Evolutionary conservation across 2,797 vertebrate species (phyloP), one percentile per base, ranked within the genome.

Genomic region (Vipera ursinii): DNA sequence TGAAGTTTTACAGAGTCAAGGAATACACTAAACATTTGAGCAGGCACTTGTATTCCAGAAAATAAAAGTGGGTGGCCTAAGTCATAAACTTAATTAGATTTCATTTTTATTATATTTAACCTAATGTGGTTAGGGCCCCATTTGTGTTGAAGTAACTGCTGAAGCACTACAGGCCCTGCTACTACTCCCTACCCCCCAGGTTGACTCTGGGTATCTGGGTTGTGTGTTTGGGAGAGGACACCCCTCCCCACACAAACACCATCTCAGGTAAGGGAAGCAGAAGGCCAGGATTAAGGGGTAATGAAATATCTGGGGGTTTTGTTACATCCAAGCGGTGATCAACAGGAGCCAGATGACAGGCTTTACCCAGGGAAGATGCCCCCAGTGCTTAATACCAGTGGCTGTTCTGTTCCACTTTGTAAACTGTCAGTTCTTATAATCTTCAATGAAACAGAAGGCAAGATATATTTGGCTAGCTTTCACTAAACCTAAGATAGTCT

Each of bases 391-490:
- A 32, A 69, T 69, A 69, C n/a, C n/a, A 32, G 1, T 73, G 69
- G 32, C 69, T 38, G 69, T 38, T 73, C 69, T 73, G 69, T 6
- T 13, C 32, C 69, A 6, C n/a, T 95, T 94, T 92, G 94, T 91
- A 44, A 88, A 65, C 92, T 91, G 90, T 94, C 93, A 88, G 69
- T 96, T 97, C 91, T 12, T 92, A 59, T 94, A 95, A 65, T 95
- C 88, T 93, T 97, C 96, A 96, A 87, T 97, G 95, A 97, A 97
- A 28, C 90, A 91, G 89, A 93, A 94, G 94, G 65, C 93, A 93
- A 93, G 93, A 96, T 97, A 96, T 95, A 96, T 97, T 97, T 97
- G 97, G 91, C 95, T 88, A 88, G 90, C 95, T 96, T 95, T 93
- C 95, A 87, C 96, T 95, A 95, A 97, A 94, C 94, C 93, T 95